Percentiles rank a stretch among this genome's conserved stretches.
Evolutionary conservation across 2,797 vertebrate genomes (phyloP).

Genomic region (Petrocephalus sullivani): DNA sequence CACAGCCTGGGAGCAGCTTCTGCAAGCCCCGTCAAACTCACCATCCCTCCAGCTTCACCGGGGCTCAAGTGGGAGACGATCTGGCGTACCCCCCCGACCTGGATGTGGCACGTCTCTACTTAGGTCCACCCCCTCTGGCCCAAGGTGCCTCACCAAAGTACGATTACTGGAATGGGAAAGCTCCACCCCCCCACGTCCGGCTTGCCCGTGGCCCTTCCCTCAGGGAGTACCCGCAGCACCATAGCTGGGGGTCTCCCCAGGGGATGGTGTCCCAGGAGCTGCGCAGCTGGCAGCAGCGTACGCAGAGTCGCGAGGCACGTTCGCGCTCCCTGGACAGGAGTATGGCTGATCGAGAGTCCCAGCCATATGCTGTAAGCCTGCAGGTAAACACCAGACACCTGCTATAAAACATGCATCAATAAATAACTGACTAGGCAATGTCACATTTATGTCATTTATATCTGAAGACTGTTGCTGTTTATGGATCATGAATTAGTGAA

Average conservation of each 20-base stretch:
- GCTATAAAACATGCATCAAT: neutral
- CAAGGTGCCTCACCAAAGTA: slow-evolving; percentile 40
- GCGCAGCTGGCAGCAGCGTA: slow-evolving; percentile 76
- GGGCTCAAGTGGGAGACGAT: slow-evolving; percentile 48
- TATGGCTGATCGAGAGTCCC: slow-evolving; percentile 54
- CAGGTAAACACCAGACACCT: slow-evolving; percentile 25
- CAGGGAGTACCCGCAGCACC: slow-evolving; percentile 59
- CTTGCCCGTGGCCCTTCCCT: slow-evolving; percentile 64
- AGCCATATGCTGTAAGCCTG: neutral
- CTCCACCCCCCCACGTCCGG: slow-evolving; percentile 59
- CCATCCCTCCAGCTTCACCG: slow-evolving; percentile 45
- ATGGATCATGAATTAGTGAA: neutral
- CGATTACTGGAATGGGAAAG: slow-evolving; percentile 56
- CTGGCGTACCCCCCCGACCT: slow-evolving; percentile 47
- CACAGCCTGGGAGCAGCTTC: slow-evolving; percentile 41
- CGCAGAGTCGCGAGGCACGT: slow-evolving; percentile 58
- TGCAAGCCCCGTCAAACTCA: slow-evolving; percentile 48
- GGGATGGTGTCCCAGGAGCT: slow-evolving; percentile 75
- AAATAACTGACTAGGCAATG: neutral
- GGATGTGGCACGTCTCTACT: slow-evolving; percentile 50
- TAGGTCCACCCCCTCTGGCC: slow-evolving; percentile 33
- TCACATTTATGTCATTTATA: neutral
- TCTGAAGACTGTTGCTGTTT: neutral
- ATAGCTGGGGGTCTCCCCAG: slow-evolving; percentile 49
- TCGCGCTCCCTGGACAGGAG: slow-evolving; percentile 76